Conservation (phyloP, 2,113 vertebrate genomes). For the Orthochromis indermauri region DNA sequence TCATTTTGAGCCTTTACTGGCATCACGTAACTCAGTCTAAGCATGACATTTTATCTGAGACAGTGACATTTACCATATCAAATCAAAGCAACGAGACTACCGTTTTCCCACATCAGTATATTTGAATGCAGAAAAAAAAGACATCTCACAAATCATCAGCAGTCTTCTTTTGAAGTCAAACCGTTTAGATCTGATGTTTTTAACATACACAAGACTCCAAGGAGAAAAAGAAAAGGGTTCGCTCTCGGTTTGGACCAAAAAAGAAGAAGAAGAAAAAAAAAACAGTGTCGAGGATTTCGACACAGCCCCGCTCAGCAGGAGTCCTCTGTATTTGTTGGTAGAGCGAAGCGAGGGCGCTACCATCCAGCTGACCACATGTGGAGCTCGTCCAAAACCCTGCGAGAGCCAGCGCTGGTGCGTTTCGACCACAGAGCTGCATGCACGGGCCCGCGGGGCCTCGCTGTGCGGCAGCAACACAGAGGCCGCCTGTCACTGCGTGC, state of each 20-base stretch:
- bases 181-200: not conserved
- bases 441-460: slow-evolving; percentile 33
- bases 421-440: slow-evolving; percentile 51
- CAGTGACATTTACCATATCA: not conserved
- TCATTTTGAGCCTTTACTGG: not conserved
- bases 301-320: not conserved
- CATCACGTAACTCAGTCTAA: not conserved
- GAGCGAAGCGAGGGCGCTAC: slow-evolving; percentile 47
- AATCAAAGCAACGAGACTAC: not conserved
- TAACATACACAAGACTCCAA: not conserved
- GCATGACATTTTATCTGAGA: not conserved
- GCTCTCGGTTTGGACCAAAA: not conserved
- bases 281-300: slow-evolving; percentile 5
- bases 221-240: not conserved
- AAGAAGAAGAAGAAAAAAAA: not conserved
- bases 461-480: slow-evolving; percentile 34
- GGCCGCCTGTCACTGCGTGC: slow-evolving; percentile 32
- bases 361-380: slow-evolving; percentile 54
- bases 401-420: slow-evolving; percentile 24
- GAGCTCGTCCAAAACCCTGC: slow-evolving; percentile 39
- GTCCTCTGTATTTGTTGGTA: slow-evolving; percentile 32
- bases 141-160: not conserved
- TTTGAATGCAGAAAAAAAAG: not conserved
- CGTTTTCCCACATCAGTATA: not conserved
- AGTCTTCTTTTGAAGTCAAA: not conserved